Evolutionary conservation across 53 echinoderm and acorn worm species (phyloP), one percentile per base, ranked within the genome.

Genomic region (Astropecten irregularis): DNA sequence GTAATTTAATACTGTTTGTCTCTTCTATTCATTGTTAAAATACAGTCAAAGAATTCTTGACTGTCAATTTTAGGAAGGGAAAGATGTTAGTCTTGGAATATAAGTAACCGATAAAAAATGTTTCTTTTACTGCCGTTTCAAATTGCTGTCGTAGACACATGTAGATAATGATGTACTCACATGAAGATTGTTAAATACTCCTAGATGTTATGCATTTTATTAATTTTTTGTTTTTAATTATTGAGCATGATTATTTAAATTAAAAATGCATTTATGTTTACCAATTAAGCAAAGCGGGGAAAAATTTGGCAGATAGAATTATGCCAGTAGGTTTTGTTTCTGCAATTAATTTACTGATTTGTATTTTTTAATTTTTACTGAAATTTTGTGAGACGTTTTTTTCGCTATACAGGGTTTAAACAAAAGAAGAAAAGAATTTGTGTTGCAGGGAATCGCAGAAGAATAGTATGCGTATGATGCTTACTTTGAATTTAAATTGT

Each of bases 401-500:
- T 79, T 62, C 47, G 61, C 61, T 40, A 79, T 61, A 79, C 79
- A 79, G 79, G 79, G 79, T 79, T 79, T 79, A 60, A 44, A n/a
- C n/a, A n/a, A n/a, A n/a, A n/a, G n/a, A n/a, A n/a, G n/a, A n/a
- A n/a, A n/a, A n/a, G n/a, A n/a, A 47, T 18, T 77, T 60, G 30
- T 28, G 39, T 73, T 54, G 56, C 74, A 73, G 76, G 61, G 62
- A 79, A 48, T 61, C 47, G 18, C 44, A 56, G 61, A 49, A 37
- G 79, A 47, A 44, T 79, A 3, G 44, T 33, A 47, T 42, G 42
- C 47, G 14, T 1, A 40, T 38, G 18, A 35, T 26, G 25, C 14
- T 20, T 15, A 13, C 1, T 22, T 47, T 48, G 25, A 25, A 31
- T 29, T 19, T 34, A 2, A 11, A 32, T 42, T 42, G 42, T 42